A percentile compares a stretch with the other conserved stretches of the same genome.
phyloP scores from a whole-genome alignment of 1,140 invertebrate genomes.

The Macrocentrus cingulum region DNA sequence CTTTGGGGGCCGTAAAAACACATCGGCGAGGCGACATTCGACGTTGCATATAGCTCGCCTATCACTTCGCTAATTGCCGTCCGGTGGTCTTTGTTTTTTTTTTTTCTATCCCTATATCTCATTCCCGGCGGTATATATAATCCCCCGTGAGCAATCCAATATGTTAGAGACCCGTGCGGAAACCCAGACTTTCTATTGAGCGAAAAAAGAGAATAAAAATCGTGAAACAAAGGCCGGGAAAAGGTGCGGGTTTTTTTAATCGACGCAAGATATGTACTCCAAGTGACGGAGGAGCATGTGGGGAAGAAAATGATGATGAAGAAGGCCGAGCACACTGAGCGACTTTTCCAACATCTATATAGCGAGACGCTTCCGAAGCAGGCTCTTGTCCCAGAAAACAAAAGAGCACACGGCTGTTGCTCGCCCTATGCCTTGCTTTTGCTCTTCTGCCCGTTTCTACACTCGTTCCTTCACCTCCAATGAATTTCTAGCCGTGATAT shows the following conservation, averaged over 20 bases:
- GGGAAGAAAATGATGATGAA: constrained; percentile 2
- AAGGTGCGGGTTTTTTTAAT: constrained; percentile 11
- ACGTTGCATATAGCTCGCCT: constrained; percentile 1
- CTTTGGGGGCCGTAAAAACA: no score
- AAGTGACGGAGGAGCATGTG: constrained; percentile 9
- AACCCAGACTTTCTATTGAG: constrained; percentile 18
- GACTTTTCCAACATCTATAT: constrained; percentile 22
- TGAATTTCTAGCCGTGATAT: constrained; percentile 8
- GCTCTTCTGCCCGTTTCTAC: not conserved
- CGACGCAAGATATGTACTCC: constrained; percentile 15
- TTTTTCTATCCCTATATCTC: not conserved
- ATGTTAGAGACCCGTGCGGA: constrained; percentile 1
- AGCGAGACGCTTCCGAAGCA: constrained; percentile 34
- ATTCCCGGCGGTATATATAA: constrained; percentile 6
- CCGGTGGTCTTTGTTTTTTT: constrained; percentile 4
- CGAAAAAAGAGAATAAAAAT: constrained; percentile 11
- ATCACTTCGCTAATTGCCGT: constrained; percentile 23
- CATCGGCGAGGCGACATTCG: not conserved
- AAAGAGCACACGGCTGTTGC: constrained; percentile 44
- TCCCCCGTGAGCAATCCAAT: constrained; percentile 8
- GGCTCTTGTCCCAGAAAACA: constrained; percentile 46
- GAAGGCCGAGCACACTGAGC: constrained; percentile 12
- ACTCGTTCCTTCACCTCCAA: constrained; percentile 8
- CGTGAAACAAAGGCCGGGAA: not conserved
- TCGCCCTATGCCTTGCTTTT: constrained; percentile 16